Conservation (phyloP, 1,140 invertebrate species). For the Pomacea maculata region DNA sequence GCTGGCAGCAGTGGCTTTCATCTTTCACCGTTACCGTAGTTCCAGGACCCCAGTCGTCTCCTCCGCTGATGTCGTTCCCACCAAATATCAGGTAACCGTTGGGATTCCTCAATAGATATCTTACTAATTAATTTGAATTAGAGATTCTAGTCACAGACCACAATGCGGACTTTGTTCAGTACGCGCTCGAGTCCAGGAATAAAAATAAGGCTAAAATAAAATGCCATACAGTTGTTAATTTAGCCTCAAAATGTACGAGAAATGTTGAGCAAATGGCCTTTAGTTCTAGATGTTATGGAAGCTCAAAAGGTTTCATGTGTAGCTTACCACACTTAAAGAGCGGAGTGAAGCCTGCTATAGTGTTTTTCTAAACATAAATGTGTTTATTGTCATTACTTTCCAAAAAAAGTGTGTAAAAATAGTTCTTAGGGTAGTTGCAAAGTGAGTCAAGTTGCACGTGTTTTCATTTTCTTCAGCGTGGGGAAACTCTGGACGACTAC, state of each 20-base stretch:
- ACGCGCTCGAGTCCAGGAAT: background rate
- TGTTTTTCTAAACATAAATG: too few relatives aligned
- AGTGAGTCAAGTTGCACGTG: too few relatives aligned
- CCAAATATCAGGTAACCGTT: conserved; percentile 15
- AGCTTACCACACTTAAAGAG: too few relatives aligned
- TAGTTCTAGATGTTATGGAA: background rate
- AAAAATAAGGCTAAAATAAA: background rate
- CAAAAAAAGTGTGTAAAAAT: too few relatives aligned
- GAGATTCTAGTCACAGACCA: background rate
- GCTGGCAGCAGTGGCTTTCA: background rate
- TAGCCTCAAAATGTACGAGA: background rate
- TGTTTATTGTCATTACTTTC: too few relatives aligned
- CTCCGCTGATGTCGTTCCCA: conserved; percentile 8
- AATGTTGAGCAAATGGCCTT: too few relatives aligned
- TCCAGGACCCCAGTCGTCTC: background rate
- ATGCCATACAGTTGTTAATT: background rate
- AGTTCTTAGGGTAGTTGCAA: too few relatives aligned
- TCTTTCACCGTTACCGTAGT: background rate
- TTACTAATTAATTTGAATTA: background rate
- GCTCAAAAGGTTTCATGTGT: background rate
- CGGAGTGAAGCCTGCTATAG: too few relatives aligned
- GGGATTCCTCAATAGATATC: too few relatives aligned
- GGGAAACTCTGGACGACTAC: conserved; percentile 28
- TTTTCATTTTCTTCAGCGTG: conserved; percentile 11
- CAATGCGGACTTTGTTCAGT: too few relatives aligned